phyloP scores from a whole-genome alignment of 2,888 invertebrate species.

The Megamerina dolium region DNA sequence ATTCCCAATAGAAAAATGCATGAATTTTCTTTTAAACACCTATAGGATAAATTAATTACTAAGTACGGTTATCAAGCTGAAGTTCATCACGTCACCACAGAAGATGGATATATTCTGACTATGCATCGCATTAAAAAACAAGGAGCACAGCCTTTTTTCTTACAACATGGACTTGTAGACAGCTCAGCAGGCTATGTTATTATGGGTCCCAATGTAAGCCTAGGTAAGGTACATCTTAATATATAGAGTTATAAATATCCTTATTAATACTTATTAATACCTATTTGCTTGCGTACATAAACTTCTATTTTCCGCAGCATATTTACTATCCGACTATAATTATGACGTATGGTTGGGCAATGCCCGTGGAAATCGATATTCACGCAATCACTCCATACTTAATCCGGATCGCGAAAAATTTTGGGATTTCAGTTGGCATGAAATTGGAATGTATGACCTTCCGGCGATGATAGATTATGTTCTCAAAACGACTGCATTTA shows the following conservation, averaged over 20 bases:
- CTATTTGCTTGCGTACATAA: not conserved
- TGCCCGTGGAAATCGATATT: constrained; percentile 47
- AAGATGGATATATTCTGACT: constrained; percentile 72
- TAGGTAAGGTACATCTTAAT: constrained; percentile 46
- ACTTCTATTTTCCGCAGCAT: constrained; percentile 33
- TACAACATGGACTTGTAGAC: constrained; percentile 68
- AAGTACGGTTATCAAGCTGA: constrained; percentile 63
- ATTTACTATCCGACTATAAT: constrained; percentile 51
- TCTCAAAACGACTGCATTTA: constrained; percentile 48
- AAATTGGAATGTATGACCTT: constrained; percentile 75
- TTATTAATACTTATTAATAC: not conserved
- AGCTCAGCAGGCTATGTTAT: constrained; percentile 70
- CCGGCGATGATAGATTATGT: constrained; percentile 76
- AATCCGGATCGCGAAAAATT: constrained; percentile 48
- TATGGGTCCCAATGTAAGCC: constrained; percentile 60
- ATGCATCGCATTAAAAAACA: constrained; percentile 64
- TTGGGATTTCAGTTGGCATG: constrained; percentile 76
- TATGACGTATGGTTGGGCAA: constrained; percentile 49
- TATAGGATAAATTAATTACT: constrained; percentile 51
- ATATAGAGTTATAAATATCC: too few species aligned
- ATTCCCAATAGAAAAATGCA: too few species aligned
- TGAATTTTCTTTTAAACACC: too few species aligned
- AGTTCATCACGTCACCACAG: constrained; percentile 60
- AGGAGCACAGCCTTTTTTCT: constrained; percentile 55
- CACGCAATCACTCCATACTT: constrained; percentile 40